Base-by-base conservation (phyloP, 2,888 invertebrate species). In the Cactoblastis cactorum region DNA sequence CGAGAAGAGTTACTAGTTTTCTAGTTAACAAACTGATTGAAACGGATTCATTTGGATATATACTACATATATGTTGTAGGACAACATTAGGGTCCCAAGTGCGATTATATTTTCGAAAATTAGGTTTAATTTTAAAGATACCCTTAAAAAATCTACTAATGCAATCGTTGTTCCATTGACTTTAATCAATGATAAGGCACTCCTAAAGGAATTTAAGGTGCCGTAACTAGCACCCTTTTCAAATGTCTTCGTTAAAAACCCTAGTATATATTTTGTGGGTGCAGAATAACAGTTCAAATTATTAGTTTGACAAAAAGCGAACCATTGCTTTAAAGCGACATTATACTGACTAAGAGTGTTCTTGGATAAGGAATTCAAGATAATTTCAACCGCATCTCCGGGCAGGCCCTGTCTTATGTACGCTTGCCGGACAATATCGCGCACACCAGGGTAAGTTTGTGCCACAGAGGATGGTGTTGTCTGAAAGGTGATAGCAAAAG, bases 361-460 rank as follows among this genome's bases (percentile, higher is more conserved):
- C 14, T 15, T 28, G n/a, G 45, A 45, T 1, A 45, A 11, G 9
- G 45, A 45, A 11, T 14, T 15, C 5, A 45, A 1, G 2, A 45
- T 45, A 9, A 45, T 45, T 12, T 45, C 45, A 1, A 45, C 15
- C 1, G 45, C 4, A 1, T 28, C 28, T 14, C 4, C 15, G 0
- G 57, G 55, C 1, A 55, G 19, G 4, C 3, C n/a, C 35, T 52
- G 46, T 37, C 34, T 48, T 1, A 34, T 4, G 34, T 52, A 55
- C 4, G 38, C 50, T 45, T 54, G 34, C 55, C 58, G 32, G 53
- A 58, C 50, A 58, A 47, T 14, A 55, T 38, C 18, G 52, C 37
- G 43, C 50, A 57, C 35, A 41, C 59, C 54, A 57, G 52, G 51
- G 59, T 52, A 59, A 58, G 56, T 33, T 56, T 51, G 0, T 11